phyloP scores from a whole-genome alignment of 2,797 vertebrate species.

The Amphiprion clarkii region DNA sequence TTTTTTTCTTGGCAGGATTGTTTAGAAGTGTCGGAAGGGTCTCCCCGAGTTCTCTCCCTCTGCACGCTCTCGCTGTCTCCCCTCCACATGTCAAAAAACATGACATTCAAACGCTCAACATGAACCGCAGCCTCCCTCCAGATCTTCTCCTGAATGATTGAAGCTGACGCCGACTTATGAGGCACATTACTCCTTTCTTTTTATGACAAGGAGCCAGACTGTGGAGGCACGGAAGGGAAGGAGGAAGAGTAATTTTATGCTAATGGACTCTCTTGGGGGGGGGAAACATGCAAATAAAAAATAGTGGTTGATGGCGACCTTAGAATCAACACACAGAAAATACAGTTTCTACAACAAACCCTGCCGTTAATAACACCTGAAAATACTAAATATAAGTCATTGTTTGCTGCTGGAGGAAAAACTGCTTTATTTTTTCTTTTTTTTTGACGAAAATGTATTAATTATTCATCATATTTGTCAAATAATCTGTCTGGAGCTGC shows the following conservation, averaged over 20 bases:
- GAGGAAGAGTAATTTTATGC: conserved; percentile 52
- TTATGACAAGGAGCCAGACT: conserved; percentile 41
- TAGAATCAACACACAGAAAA: conserved; percentile 38
- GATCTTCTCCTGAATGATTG: conserved; percentile 47
- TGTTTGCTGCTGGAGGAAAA: conserved; percentile 45
- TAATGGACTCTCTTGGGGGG: conserved; percentile 52
- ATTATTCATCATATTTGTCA: conserved; percentile 68
- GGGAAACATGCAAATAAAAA: background rate
- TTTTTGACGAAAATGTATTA: conserved; percentile 57
- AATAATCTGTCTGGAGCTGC: conserved; percentile 36
- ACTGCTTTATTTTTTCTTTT: conserved; percentile 25
- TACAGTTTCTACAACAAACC: conserved; percentile 4
- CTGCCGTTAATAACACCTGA: conserved; percentile 1
- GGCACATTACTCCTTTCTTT: conserved; percentile 34
- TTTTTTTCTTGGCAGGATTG: conserved; percentile 36
- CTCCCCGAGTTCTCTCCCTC: conserved; percentile 11
- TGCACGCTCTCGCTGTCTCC: conserved; percentile 22
- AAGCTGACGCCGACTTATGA: conserved; percentile 44
- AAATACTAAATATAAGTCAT: conserved; percentile 52
- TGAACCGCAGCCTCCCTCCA: conserved; percentile 44
- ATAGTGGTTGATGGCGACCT: conserved; percentile 32
- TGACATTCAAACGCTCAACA: conserved; percentile 52
- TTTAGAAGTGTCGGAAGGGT: conserved; percentile 43
- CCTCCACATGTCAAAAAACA: conserved; percentile 44
- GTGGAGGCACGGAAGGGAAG: conserved; percentile 31